Percentiles rank a stretch among this genome's conserved stretches.
These are phyloP conservation scores for Pseudotriccus pelzelni DNA, from an alignment of 2,797 vertebrate genomes.

Conservation along the genomic window DNA sequence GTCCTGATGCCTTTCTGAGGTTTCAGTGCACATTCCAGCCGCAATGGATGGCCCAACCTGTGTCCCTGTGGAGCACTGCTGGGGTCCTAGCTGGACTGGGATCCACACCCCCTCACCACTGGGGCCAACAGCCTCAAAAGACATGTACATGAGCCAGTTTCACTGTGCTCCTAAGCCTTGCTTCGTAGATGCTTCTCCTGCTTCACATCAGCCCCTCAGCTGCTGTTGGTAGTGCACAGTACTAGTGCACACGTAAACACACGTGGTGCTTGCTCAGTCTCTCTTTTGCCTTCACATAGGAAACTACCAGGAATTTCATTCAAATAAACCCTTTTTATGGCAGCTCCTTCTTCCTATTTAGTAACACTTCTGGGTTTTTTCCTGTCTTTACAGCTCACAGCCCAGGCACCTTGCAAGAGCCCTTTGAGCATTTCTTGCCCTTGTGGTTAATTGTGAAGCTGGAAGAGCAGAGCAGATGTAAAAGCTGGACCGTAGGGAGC, in stretches of 20 bases:
- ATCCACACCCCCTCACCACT: accelerated
- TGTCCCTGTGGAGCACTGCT: background rate
- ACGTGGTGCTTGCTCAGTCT: background rate
- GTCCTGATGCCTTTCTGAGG: background rate
- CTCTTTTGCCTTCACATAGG: background rate
- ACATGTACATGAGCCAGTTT: background rate
- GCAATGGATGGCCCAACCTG: background rate
- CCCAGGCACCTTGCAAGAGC: accelerated
- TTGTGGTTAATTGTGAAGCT: background rate
- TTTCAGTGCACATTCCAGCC: background rate
- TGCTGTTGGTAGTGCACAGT: accelerated
- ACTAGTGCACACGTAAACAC: too few relatives aligned
- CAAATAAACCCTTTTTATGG: background rate
- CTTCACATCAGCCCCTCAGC: background rate
- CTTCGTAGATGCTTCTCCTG: background rate
- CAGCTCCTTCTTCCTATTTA: background rate
- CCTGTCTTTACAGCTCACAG: background rate
- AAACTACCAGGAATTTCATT: background rate
- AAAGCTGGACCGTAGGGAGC: background rate
- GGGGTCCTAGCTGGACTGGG: background rate
- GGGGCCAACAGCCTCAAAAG: too few relatives aligned
- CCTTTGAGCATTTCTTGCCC: background rate
- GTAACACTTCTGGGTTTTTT: background rate
- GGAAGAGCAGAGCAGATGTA: background rate
- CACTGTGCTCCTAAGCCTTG: background rate